A percentile compares a stretch with the other conserved stretches of the same genome.
These are phyloP conservation scores for Philaenus spumarius DNA, from an alignment of 1,140 invertebrate species.

Conservation along the genomic window DNA sequence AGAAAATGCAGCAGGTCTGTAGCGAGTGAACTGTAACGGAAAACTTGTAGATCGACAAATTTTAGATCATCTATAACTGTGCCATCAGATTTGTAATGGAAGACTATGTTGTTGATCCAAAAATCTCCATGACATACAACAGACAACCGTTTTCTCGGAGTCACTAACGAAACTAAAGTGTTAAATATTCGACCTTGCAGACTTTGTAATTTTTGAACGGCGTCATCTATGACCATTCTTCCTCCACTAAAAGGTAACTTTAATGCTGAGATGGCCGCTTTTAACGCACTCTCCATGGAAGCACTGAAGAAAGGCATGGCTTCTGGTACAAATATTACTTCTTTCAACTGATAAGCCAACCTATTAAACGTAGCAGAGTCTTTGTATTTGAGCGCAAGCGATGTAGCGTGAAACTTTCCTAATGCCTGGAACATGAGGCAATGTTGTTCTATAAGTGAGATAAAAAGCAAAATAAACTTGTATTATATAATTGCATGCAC, in stretches of 20 bases:
- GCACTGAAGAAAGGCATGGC: slow-evolving; percentile 29
- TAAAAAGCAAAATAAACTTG: too few species aligned
- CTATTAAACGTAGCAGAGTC: slow-evolving; percentile 30
- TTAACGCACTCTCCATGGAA: slow-evolving; percentile 33
- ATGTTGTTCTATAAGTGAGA: too few species aligned
- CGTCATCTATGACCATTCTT: slow-evolving; percentile 29
- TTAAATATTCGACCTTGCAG: slow-evolving; percentile 20
- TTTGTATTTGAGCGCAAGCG: slow-evolving; percentile 41
- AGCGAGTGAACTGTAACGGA: slow-evolving; percentile 36
- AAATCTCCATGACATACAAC: slow-evolving; percentile 44
- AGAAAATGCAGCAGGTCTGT: slow-evolving; percentile 41
- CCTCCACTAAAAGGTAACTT: slow-evolving; percentile 18
- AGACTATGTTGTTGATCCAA: slow-evolving; percentile 50
- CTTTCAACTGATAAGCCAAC: background rate
- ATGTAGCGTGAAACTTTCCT: slow-evolving; percentile 47
- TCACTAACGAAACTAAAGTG: slow-evolving; percentile 12
- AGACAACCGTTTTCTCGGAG: slow-evolving; percentile 20
- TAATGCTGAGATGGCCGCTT: slow-evolving; percentile 19
- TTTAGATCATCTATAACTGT: slow-evolving; percentile 30
- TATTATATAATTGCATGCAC: too few species aligned
- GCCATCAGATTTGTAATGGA: slow-evolving; percentile 29
- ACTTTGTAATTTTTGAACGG: slow-evolving; percentile 22
- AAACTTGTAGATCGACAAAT: slow-evolving; percentile 42
- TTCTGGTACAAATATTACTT: slow-evolving; percentile 28
- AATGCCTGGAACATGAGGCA: slow-evolving; percentile 38